These are phyloP conservation scores for Drosophila equinoxialis DNA, from an alignment of 1,140 invertebrate species.

Conservation along the genomic window DNA sequence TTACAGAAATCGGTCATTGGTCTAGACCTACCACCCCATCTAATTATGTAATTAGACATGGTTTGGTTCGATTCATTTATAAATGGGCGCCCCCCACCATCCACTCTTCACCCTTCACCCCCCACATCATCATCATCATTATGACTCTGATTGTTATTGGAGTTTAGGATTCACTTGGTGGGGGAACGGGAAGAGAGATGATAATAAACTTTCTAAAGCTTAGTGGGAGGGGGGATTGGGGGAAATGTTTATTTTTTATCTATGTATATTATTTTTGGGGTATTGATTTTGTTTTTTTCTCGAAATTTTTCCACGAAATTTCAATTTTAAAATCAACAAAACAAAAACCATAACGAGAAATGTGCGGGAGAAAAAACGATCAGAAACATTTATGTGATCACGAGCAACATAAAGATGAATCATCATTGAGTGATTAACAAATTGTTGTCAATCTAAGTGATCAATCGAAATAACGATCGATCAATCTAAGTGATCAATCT, in stretches of 20 bases:
- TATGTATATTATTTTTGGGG: neutral
- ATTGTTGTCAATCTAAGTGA: too few species aligned
- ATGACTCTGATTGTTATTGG: neutral
- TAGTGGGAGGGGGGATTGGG: constrained; percentile 42
- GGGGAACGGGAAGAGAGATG: neutral
- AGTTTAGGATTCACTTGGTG: neutral
- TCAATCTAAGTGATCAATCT: too few species aligned
- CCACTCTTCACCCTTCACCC: neutral
- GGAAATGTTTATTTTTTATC: constrained; percentile 32
- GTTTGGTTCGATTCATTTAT: constrained; percentile 14
- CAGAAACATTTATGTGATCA: constrained; percentile 32
- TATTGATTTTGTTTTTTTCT: constrained; percentile 1
- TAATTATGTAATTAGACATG: constrained; percentile 65
- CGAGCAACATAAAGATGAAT: constrained; percentile 38
- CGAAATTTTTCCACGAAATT: constrained; percentile 65
- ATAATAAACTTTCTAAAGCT: constrained; percentile 70
- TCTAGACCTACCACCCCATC: constrained; percentile 4
- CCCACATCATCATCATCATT: neutral
- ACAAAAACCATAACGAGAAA: neutral
- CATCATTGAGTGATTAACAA: constrained; percentile 27
- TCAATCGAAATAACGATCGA: too few species aligned
- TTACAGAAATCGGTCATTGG: constrained; percentile 31
- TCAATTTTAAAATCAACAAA: constrained; percentile 45
- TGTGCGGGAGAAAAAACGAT: constrained; percentile 1
- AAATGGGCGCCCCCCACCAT: constrained; percentile 17